Base-by-base conservation (phyloP, 2,888 invertebrate species). In the Caradrina kadenii region DNA sequence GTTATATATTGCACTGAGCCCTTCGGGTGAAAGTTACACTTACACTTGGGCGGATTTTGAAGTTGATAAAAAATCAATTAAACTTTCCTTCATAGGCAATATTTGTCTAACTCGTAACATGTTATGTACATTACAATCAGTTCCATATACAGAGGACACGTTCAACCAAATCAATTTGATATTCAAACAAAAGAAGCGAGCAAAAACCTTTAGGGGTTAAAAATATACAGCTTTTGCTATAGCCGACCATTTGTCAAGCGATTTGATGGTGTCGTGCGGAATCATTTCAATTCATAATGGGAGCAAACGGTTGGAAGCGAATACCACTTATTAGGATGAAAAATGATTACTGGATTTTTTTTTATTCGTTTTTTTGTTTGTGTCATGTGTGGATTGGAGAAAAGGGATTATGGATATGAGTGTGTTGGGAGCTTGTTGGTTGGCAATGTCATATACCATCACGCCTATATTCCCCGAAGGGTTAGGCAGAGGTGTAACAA, bases 231-330 rank as follows among this genome's bases (percentile, higher is more conserved):
- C 49, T 76, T 65, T 77, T 71, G 59, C 58, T 67, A 69, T 77
- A 60, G 53, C 26, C 55, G 39, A 72, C 52, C 68, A 85, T 85
- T 83, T 85, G 65, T 83, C 85, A 73, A 69, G 50, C 62, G 65
- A 58, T 86, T 73, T 82, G 70, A 73, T 80, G 82, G 72, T 63
- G 73, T 80, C 80, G 35, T 56, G 42, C 15, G 64, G 62, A 69
- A 79, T 81, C 69, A 72, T 78, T 76, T 73, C 77, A 83, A 84
- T 84, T 86, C 72, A 78, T 81, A 85, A 84, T 71, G 53, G 49
- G 42, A 22, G 69, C 63, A 76, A 83, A 62, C 70, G 74, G 21
- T 65, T 61, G 83, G 78, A 80, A 85, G 39, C 71, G 62, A 73
- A 63, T 68, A 62, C 62, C 73, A 65, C 75, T 82, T 84, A 82